Percentiles rank a stretch among this genome's conserved stretches.
Evolutionary conservation across 2,888 invertebrate genomes (phyloP).

Genomic region (Phalangium opilio): DNA sequence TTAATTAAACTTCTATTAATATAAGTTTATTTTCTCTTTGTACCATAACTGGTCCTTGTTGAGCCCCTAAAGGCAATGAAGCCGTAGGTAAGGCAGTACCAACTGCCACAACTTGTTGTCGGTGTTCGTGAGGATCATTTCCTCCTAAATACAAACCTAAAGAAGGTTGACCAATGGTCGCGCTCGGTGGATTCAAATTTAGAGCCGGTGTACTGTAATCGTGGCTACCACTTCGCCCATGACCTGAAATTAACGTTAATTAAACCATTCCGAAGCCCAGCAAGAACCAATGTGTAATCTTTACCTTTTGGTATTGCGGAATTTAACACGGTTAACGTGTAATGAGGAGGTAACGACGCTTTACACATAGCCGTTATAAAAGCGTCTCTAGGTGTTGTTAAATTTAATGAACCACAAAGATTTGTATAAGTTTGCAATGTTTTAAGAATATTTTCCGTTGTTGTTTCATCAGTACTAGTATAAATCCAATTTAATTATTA

Average conservation of each 20-base stretch:
- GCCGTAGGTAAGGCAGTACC: conserved; percentile 85
- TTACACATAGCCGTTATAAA: conserved; percentile 89
- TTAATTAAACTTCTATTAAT: background rate
- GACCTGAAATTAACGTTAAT: conserved; percentile 28
- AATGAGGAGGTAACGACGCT: conserved; percentile 88
- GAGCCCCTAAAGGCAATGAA: conserved; percentile 54
- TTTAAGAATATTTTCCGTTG: conserved; percentile 78
- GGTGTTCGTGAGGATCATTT: conserved; percentile 52
- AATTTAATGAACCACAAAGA: conserved; percentile 66
- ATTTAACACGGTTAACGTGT: conserved; percentile 70
- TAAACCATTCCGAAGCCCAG: background rate
- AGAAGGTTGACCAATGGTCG: conserved; percentile 11
- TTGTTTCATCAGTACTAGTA: conserved; percentile 76
- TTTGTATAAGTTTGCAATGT: conserved; percentile 79
- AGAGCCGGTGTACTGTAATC: conserved; percentile 28
- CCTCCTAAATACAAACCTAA: conserved; percentile 32
- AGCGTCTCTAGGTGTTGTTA: conserved; percentile 70
- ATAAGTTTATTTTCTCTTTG: conserved; percentile 3
- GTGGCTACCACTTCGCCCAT: conserved; percentile 37
- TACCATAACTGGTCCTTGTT: conserved; percentile 77
- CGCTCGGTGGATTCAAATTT: conserved; percentile 3
- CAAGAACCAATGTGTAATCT: conserved; percentile 6
- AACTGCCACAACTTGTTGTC: conserved; percentile 91
- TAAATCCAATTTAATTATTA: too few species aligned
- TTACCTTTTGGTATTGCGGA: conserved; percentile 12